Conservation (phyloP, 1,140 invertebrate genomes). For the Zophobas morio region DNA sequence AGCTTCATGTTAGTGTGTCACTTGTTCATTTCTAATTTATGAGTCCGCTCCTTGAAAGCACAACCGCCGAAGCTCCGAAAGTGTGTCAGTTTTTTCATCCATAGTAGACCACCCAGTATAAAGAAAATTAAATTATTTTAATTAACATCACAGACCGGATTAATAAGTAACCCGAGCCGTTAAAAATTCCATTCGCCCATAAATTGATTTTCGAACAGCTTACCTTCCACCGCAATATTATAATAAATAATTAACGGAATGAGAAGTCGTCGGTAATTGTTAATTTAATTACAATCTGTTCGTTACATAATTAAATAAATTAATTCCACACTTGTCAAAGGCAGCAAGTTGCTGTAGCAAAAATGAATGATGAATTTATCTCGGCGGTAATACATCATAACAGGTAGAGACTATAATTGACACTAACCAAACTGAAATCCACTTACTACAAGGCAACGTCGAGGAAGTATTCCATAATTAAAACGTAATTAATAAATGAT, state of each 20-base stretch:
- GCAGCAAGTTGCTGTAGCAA: conserved; percentile 19
- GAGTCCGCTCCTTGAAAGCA: no score
- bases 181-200: background rate
- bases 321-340: conserved; percentile 41
- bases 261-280: conserved; percentile 28
- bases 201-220: conserved; percentile 18
- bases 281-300: conserved; percentile 36
- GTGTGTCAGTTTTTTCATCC: background rate
- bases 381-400: conserved; percentile 35
- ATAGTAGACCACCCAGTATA: conserved; percentile 5
- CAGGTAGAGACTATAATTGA: conserved; percentile 38
- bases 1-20: no score
- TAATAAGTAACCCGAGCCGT: conserved; percentile 17
- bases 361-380: conserved; percentile 43
- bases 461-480: conserved; percentile 41
- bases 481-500: conserved; percentile 42
- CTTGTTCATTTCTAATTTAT: no score
- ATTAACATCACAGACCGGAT: conserved; percentile 17
- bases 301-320: conserved; percentile 38
- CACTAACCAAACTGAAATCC: conserved; percentile 31
- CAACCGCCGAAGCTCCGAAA: no score
- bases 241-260: conserved; percentile 31
- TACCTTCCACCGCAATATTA: conserved; percentile 14
- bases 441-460: conserved; percentile 19
- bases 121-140: conserved; percentile 9